phyloP scores from a whole-genome alignment of 2,797 vertebrate species.

The Echeneis naucrates region DNA sequence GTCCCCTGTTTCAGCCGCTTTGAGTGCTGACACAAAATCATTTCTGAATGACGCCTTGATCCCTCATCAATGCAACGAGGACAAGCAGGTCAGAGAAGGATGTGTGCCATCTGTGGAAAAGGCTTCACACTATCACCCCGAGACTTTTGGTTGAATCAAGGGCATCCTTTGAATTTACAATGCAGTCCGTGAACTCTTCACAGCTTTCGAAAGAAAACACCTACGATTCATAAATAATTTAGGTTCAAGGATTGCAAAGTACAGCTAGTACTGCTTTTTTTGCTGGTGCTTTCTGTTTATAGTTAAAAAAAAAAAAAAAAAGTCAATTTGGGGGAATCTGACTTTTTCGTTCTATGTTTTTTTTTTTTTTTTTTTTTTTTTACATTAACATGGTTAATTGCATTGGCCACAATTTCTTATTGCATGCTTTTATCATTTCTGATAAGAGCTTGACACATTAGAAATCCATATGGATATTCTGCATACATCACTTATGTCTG shows the following conservation, averaged over 20 bases:
- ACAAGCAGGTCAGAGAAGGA: slow-evolving; percentile 34
- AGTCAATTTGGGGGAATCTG: neutral
- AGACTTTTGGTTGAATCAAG: slow-evolving; percentile 18
- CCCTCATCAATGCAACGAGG: slow-evolving; percentile 39
- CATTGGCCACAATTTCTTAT: neutral
- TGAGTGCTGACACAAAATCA: slow-evolving; percentile 44
- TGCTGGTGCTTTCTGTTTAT: neutral
- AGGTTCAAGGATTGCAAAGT: slow-evolving; percentile 32
- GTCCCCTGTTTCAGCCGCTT: slow-evolving; percentile 16
- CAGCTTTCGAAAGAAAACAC: slow-evolving; percentile 49
- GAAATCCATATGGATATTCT: neutral
- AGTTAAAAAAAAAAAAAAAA: too few species aligned
- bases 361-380: too few species aligned
- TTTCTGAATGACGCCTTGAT: slow-evolving; percentile 41
- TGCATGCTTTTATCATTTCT: neutral
- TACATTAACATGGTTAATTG: neutral
- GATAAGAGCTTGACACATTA: neutral
- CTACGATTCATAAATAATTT: slow-evolving; percentile 54
- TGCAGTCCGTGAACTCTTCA: slow-evolving; percentile 55
- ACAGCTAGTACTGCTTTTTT: slow-evolving; percentile 6
- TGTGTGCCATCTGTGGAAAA: slow-evolving; percentile 16
- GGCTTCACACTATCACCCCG: slow-evolving; percentile 19
- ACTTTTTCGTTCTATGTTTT: slow-evolving; percentile 2
- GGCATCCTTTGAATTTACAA: slow-evolving; percentile 57
- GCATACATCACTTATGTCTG: neutral